phyloP scores from a whole-genome alignment of 2,797 vertebrate genomes.

The Mycteria americana region DNA sequence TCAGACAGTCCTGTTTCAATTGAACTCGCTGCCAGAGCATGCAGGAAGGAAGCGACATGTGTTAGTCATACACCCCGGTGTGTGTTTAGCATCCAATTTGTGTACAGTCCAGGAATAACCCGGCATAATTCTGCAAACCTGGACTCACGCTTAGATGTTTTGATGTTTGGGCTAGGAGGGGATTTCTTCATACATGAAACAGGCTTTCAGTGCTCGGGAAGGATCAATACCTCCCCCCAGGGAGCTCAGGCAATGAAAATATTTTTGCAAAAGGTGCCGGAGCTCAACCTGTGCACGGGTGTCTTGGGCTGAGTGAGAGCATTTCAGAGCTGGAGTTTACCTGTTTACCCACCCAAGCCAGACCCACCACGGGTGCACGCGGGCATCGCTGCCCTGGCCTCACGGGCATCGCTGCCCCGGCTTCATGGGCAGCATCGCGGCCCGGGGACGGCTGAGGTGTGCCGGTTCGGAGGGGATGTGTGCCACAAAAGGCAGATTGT shows the following conservation, averaged over 20 bases:
- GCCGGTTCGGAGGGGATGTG: fast-evolving
- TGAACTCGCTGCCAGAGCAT: constrained; percentile 61
- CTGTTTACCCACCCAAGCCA: neutral
- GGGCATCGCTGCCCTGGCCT: fast-evolving
- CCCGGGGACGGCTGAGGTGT: fast-evolving
- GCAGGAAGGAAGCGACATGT: constrained; percentile 77
- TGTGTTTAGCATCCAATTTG: constrained; percentile 65
- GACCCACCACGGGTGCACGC: fast-evolving
- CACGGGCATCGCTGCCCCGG: fast-evolving
- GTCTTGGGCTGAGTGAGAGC: fast-evolving
- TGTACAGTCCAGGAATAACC: constrained; percentile 53
- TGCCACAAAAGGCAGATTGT: neutral
- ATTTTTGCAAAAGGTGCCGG: neutral
- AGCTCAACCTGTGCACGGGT: neutral
- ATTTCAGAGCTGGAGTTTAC: neutral
- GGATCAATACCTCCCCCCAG: neutral
- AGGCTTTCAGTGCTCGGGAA: neutral
- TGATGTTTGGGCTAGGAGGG: constrained; percentile 34
- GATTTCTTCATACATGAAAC: constrained; percentile 54
- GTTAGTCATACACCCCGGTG: constrained; percentile 74
- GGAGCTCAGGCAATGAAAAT: constrained; percentile 30
- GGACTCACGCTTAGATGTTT: constrained; percentile 25
- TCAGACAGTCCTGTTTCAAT: constrained; percentile 59
- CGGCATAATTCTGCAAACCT: constrained; percentile 1
- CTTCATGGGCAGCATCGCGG: neutral